Base-by-base conservation (phyloP, 2,888 invertebrate species). In the Sminthurinus aureus region DNA sequence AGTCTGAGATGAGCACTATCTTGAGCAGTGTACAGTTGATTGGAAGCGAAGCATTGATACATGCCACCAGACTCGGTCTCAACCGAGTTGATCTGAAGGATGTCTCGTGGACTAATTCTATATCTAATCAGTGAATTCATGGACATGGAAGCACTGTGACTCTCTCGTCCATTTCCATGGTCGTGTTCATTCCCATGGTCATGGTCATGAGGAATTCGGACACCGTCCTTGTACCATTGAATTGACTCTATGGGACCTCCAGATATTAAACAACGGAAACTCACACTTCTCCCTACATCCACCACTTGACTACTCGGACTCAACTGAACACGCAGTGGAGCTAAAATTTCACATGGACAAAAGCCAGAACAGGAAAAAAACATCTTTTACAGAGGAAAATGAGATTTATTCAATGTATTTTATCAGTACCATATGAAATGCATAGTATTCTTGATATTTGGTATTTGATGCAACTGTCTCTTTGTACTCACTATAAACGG, bases 21-120 rank as follows among this genome's bases (percentile, higher is more conserved):
- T 90, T 96, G 96, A 20, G 94, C 94, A 90, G 96, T 95, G 79
- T 86, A 84, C 91, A 94, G 94, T 87, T 95, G 94, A 89, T 96
- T 96, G 89, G 94, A 94, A 9, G 95, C 95, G 88, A 97, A 94
- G 90, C 97, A 98, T 89, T 98, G 97, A 91, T 96, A 98, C 93
- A 97, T 95, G 71, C 97, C 98, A 84, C 95, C 93, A 90, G 97
- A 97, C 84, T 95, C 94, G 88, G 84, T 76, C 66, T 84, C 73
- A 6, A 84, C 84, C 38, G 82, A 81, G 11, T 18, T 78, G 8
- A 82, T 74, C n/a, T 52, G 66, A 4, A 84, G 67, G 11, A 51
- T 26, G 51, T 83, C 83, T 50, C 74, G 58, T 24, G 82, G 82
- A 69, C 67, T 51, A 22, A 82, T 77, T 69, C 75, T 82, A 77